Percentiles rank a stretch among this genome's conserved stretches.
phyloP scores from a whole-genome alignment of 1,140 invertebrate genomes.

The Drosophila watanabei region DNA sequence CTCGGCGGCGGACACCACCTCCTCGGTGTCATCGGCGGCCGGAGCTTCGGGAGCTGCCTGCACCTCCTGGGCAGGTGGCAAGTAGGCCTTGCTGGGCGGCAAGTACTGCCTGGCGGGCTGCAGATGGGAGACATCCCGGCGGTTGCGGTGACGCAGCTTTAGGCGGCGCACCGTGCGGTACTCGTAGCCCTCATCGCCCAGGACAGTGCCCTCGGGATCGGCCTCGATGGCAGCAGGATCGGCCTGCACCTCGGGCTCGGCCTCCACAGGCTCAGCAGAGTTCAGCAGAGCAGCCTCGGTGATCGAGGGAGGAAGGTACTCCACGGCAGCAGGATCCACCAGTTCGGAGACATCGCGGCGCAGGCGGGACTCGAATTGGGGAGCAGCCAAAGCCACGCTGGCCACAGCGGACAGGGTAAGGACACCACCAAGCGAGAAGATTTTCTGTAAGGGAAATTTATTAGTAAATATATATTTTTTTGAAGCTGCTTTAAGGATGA shows the following conservation, averaged over 20 bases:
- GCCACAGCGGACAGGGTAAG: conserved; percentile 71
- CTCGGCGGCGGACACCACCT: conserved; percentile 60
- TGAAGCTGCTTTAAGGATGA: not conserved
- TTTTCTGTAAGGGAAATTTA: conserved; percentile 57
- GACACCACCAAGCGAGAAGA: conserved; percentile 67
- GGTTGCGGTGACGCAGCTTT: conserved; percentile 70
- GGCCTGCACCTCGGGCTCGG: conserved; percentile 6
- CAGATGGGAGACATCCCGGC: conserved; percentile 76
- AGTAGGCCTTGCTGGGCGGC: conserved; percentile 63
- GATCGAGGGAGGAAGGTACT: conserved; percentile 56
- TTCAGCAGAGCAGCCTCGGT: conserved; percentile 28
- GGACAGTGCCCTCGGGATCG: conserved; percentile 45
- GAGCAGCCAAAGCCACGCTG: conserved; percentile 65
- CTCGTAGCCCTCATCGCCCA: conserved; percentile 68
- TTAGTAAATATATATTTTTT: not conserved
- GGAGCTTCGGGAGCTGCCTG: conserved; percentile 25
- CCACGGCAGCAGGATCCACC: conserved; percentile 45
- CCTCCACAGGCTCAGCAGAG: conserved; percentile 14
- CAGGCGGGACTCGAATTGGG: conserved; percentile 41
- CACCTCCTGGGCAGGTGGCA: conserved; percentile 65
- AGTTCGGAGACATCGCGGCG: conserved; percentile 69
- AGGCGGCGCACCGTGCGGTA: conserved; percentile 75
- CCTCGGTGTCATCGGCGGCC: conserved; percentile 64
- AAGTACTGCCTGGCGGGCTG: conserved; percentile 53
- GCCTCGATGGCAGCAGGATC: conserved; percentile 29